Evolutionary conservation across 2,888 invertebrate species (phyloP).

Genomic region (Drosophila nr. fundita): DNA sequence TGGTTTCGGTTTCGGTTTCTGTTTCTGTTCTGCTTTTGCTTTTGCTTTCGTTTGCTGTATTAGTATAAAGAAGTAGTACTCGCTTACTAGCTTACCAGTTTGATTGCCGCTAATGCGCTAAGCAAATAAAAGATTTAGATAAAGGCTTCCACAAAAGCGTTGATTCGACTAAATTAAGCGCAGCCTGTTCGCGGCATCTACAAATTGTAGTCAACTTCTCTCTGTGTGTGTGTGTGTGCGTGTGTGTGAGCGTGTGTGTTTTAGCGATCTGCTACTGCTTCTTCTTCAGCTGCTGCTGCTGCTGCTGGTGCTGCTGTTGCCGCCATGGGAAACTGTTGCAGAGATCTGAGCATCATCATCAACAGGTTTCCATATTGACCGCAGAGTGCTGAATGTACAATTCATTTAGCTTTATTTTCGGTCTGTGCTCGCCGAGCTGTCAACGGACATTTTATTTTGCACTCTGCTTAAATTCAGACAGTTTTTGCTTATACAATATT

Average conservation of each 20-base stretch:
- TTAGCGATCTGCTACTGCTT: background rate
- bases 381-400: slow-evolving; percentile 37
- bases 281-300: slow-evolving; percentile 10
- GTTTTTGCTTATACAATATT: background rate
- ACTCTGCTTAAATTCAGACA: slow-evolving; percentile 17
- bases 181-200: slow-evolving; percentile 45
- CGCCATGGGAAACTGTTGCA: slow-evolving; percentile 62
- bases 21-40: slow-evolving; percentile 33
- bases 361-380: slow-evolving; percentile 63
- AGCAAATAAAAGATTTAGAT: slow-evolving; percentile 62
- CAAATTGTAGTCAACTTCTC: slow-evolving; percentile 70
- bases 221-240: slow-evolving; percentile 3
- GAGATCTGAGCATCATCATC: slow-evolving; percentile 24
- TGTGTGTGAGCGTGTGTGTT: background rate
- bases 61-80: background rate
- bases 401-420: slow-evolving; percentile 38
- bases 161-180: slow-evolving; percentile 75
- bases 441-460: slow-evolving; percentile 46
- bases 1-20: slow-evolving; percentile 49
- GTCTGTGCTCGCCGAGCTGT: slow-evolving; percentile 56
- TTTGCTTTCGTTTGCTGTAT: slow-evolving; percentile 59
- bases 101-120: slow-evolving; percentile 57
- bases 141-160: slow-evolving; percentile 58
- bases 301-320: slow-evolving; percentile 18
- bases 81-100: slow-evolving; percentile 51